Base-by-base conservation (phyloP, 2,797 vertebrate genomes). In the Spinus pinus region DNA sequence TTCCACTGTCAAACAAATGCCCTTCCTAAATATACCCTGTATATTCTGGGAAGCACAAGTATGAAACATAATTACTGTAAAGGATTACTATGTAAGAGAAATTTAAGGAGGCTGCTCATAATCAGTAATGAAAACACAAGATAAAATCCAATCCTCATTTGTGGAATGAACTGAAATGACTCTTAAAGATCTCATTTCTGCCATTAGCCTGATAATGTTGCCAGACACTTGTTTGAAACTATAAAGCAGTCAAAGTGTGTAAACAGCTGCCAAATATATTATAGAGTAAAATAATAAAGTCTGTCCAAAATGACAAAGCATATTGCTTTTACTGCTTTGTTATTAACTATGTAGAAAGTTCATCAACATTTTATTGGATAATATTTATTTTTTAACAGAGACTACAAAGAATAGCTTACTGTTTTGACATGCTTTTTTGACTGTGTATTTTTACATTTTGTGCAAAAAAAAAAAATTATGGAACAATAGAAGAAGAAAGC, bases 211-310 rank as follows among this genome's bases (percentile, higher is more conserved):
- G 74, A 88, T 56, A 90, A 93, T n/a, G 21, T 60, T 94, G 65
- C 84, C 84, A 95, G 64, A 74, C 61, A 85, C 54, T 77, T 86
- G 21, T 84, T 49, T 61, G 72, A 89, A 92, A 61, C 33, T 69
- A 88, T 71, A 88, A 90, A 90, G 41, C 54, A 93, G 42, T 80
- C 51, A 14, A 89, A 74, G 46, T 50, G 84, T 91, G 44, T 42
- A 86, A 91, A 92, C 64, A 66, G 49, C 56, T 91, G 60, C 50
- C 7, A 6, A 90, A 91, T 81, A 90, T 66, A 91, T 24, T 89
- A 49, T n/a, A 82, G 62, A 92, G 86, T 28, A 92, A 94, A 94
- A 93, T 75, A 91, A 89, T 79, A 56, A 85, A 60, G 19, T 80
- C 79, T 83, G 61, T 72, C 58, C 62, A 84, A 92, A 94, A 92